Percentiles rank a stretch among this genome's conserved stretches.
Evolutionary conservation across 2,113 vertebrate genomes (phyloP).

Genomic region (Cariama cristata): DNA sequence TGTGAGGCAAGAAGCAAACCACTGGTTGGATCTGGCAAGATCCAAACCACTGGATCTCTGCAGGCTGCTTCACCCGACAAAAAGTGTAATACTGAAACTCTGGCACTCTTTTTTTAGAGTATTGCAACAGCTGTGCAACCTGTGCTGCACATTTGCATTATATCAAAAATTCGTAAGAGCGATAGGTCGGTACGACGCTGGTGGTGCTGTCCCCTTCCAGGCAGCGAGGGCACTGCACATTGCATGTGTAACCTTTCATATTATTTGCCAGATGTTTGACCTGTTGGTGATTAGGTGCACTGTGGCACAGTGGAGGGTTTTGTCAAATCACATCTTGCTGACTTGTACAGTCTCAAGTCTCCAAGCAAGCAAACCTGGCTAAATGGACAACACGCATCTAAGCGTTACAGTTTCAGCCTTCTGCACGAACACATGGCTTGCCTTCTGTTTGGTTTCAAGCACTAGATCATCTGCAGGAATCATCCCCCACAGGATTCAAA

Average conservation of each 20-base stretch:
- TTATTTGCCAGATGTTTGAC: not conserved
- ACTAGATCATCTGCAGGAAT: not conserved
- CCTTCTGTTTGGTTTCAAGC: not conserved
- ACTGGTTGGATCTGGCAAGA: not conserved
- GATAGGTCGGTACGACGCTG: not conserved
- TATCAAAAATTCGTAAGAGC: fast-evolving
- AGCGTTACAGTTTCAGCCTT: not conserved
- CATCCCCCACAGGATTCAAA: not conserved
- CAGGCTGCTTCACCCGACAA: not conserved
- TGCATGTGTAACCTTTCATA: fast-evolving
- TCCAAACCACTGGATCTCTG: not conserved
- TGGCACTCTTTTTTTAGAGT: not conserved
- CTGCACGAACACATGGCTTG: not conserved
- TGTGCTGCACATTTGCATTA: not conserved
- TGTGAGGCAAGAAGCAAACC: not conserved
- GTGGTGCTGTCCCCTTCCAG: not conserved
- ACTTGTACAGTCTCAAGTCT: not conserved
- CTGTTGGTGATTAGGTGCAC: not conserved
- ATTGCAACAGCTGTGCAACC: not conserved
- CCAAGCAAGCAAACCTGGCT: not conserved
- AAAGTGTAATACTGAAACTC: not conserved
- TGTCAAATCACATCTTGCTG: not conserved
- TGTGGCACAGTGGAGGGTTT: not conserved
- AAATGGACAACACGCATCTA: not conserved
- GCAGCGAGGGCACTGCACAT: not conserved